These are phyloP conservation scores for Apteryx mantelli DNA, from an alignment of 2,113 vertebrate species.

Conservation along the genomic window DNA sequence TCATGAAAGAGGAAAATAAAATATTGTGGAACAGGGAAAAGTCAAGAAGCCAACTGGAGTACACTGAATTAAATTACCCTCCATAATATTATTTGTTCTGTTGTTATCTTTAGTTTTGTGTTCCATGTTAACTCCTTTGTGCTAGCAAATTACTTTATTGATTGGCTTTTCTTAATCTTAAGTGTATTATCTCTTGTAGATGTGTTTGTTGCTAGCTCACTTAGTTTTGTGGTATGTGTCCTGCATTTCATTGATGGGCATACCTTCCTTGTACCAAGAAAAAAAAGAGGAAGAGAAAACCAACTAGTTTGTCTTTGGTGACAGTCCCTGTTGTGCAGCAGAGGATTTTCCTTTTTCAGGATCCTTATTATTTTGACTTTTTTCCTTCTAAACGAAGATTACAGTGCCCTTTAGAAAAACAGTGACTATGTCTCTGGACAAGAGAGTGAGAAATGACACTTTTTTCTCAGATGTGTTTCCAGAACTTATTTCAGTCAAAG, in stretches of 20 bases:
- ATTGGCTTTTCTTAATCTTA: slow-evolving; percentile 15
- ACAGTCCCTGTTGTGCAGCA: neutral
- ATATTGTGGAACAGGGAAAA: neutral
- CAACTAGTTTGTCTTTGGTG: neutral
- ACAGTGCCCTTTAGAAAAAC: neutral
- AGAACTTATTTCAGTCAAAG: neutral
- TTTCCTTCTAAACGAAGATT: neutral
- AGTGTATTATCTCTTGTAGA: neutral
- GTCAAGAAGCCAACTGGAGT: neutral
- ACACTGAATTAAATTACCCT: slow-evolving; percentile 1
- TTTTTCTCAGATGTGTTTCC: slow-evolving; percentile 18
- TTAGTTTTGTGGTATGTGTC: neutral
- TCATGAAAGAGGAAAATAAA: neutral
- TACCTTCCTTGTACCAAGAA: neutral
- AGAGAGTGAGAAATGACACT: slow-evolving; percentile 1
- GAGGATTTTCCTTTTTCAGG: slow-evolving; percentile 1
- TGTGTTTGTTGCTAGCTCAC: neutral
- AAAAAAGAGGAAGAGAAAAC: neutral
- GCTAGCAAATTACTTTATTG: slow-evolving; percentile 54
- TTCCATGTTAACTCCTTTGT: slow-evolving; percentile 11
- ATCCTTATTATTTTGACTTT: neutral
- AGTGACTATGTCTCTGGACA: neutral
- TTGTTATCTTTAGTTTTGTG: neutral
- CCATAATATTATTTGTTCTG: slow-evolving; percentile 17
- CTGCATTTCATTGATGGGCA: neutral